Evolutionary conservation across 2,797 vertebrate species (phyloP), one percentile per base, ranked within the genome.

Genomic region (Propithecus perrieri): DNA sequence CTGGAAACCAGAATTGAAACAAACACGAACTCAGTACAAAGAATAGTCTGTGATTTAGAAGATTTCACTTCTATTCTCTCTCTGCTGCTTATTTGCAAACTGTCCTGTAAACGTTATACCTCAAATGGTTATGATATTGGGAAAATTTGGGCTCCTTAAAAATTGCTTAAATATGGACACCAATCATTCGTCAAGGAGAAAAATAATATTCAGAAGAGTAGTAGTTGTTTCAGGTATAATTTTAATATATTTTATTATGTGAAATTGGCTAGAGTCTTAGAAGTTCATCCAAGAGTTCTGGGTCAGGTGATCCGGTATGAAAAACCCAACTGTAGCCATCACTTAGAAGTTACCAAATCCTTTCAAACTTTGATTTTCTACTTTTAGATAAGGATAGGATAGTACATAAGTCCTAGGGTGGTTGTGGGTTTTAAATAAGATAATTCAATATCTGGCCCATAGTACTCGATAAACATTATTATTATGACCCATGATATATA

Each of bases 1-100:
- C 59, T 88, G 11, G 74, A 96, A 95, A 84, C 20, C 13, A 57
- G 86, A 92, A 69, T 76, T 43, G 85, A 92, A 88, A 84, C 30
- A 63, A 74, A 72, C 12, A 20, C 4, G 1, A 53, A 57, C 81
- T 78, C 8, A 33, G 6, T 26, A 26, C 30, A 33, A 55, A 86
- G 72, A 85, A 84, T 7, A 89, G 35, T 10, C 53, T 43, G 10
- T 35, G 53, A 63, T 33, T 35, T 26, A 65, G 30, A 61, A 89
- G 14, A 28, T 43, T 57, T 91, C 59, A n/a, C 12, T 87, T 67
- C 43, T 48, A 3, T 79, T 91, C 38, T 89, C 92, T 84, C 12
- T 75, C 65, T 79, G 63, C 0, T 48, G n/a, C 38, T 95, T 33
- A 53, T 55, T 75, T 43, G 79, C 35, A 95, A 84, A 59, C 11